A percentile compares a stretch with the other conserved stretches of the same genome.
Conservation (phyloP, 2,113 vertebrate genomes). For the Podiceps cristatus region DNA sequence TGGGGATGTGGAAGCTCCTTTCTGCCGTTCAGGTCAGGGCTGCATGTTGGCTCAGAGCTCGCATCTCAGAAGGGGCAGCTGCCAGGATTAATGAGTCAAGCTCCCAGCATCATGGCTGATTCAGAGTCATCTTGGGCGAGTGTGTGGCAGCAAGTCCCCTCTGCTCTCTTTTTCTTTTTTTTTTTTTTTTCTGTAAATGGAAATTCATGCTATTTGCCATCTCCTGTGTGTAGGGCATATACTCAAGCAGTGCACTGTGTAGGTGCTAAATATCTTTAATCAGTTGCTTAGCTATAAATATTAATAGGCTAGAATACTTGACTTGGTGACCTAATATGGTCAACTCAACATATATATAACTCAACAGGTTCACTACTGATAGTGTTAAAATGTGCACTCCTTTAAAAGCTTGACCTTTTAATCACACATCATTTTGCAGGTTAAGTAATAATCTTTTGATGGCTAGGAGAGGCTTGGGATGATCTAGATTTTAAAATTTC, state of each 20-base stretch:
- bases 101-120: background rate
- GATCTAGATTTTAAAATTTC: background rate
- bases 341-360: background rate
- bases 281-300: background rate
- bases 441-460: background rate
- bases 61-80: rapidly evolving
- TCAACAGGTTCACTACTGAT: background rate
- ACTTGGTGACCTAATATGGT: background rate
- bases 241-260: background rate
- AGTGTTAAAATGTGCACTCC: background rate
- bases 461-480: background rate
- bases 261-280: background rate
- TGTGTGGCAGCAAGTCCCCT: background rate
- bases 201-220: background rate
- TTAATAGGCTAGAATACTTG: background rate
- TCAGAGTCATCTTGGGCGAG: background rate
- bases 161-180: rapidly evolving
- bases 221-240: background rate
- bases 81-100: background rate
- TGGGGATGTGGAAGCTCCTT: background rate
- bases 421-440: background rate
- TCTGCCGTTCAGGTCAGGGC: background rate
- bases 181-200: background rate
- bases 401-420: slow-evolving; percentile 16
- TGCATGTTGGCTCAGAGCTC: background rate